Percentiles rank a stretch among this genome's conserved stretches.
These are phyloP conservation scores for Rhinatrema bivittatum DNA, from an alignment of 2,797 vertebrate species.

Conservation along the genomic window DNA sequence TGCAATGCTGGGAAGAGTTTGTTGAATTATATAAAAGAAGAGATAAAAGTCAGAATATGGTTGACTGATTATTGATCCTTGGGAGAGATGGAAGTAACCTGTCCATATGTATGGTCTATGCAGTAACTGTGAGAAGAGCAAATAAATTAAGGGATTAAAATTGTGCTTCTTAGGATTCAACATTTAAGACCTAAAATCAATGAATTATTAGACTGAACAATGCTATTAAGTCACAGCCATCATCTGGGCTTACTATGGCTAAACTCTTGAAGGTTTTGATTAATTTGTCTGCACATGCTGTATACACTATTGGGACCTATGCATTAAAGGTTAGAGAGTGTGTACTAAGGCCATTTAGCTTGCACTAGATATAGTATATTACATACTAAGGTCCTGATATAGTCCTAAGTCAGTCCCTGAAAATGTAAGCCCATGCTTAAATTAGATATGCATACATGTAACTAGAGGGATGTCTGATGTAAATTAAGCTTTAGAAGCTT, in stretches of 20 bases:
- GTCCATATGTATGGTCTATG: slow-evolving; percentile 29
- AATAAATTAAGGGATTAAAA: slow-evolving; percentile 46
- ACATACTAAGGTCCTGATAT: no score
- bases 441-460: no score
- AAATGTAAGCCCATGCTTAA: no score
- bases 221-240: slow-evolving; percentile 39
- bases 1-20: no score
- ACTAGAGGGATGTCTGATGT: no score
- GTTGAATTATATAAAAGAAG: no score
- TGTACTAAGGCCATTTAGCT: no score
- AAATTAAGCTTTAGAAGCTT: no score
- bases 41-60: slow-evolving; percentile 34
- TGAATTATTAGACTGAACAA: slow-evolving; percentile 41
- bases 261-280: not conserved
- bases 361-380: no score
- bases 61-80: slow-evolving; percentile 48
- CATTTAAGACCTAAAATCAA: slow-evolving; percentile 46
- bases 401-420: no score
- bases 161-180: slow-evolving; percentile 36
- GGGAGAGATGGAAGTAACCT: not conserved
- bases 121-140: slow-evolving; percentile 30
- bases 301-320: no score
- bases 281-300: not conserved
- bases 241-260: slow-evolving; percentile 27
- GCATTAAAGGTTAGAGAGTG: no score